A percentile compares a stretch with the other conserved stretches of the same genome.
phyloP scores from a whole-genome alignment of 2,888 invertebrate genomes.

The Netelia virgata region DNA sequence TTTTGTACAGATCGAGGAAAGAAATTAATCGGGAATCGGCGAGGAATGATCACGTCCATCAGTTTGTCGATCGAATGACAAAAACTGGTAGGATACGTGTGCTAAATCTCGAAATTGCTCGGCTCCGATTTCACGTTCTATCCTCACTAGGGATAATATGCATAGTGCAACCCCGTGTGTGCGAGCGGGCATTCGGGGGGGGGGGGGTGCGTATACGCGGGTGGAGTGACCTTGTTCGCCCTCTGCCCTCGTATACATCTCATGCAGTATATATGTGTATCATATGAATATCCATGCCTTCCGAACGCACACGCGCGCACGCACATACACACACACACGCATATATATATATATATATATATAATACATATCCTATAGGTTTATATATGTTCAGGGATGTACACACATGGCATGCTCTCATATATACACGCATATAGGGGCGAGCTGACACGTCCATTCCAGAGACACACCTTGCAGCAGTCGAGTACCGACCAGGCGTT shows the following conservation, averaged over 20 bases:
- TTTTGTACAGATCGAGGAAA: constrained; percentile 2
- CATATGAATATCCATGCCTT: background rate
- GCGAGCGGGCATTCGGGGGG: constrained; percentile 22
- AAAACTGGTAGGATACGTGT: constrained; percentile 24
- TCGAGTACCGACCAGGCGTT: constrained; percentile 57
- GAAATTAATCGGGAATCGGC: constrained; percentile 51
- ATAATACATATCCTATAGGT: background rate
- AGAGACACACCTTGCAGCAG: constrained; percentile 65
- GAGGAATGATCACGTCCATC: background rate
- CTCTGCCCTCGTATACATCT: background rate
- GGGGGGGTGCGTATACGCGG: constrained; percentile 38
- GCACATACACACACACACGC: background rate
- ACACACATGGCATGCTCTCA: constrained; percentile 1
- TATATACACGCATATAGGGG: background rate
- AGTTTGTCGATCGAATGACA: constrained; percentile 46
- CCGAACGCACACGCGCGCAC: background rate
- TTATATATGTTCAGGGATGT: background rate
- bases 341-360: background rate
- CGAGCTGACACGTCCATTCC: constrained; percentile 62
- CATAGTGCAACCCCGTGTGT: constrained; percentile 29
- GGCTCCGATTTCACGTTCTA: constrained; percentile 40
- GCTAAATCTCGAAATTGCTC: constrained; percentile 55
- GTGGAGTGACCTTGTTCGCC: constrained; percentile 42
- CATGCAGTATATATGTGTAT: background rate
- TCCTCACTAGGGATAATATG: constrained; percentile 14